A percentile compares a stretch with the other conserved stretches of the same genome.
These are phyloP conservation scores for Incurvaria masculella DNA, from an alignment of 2,888 invertebrate genomes.

Conservation along the genomic window DNA sequence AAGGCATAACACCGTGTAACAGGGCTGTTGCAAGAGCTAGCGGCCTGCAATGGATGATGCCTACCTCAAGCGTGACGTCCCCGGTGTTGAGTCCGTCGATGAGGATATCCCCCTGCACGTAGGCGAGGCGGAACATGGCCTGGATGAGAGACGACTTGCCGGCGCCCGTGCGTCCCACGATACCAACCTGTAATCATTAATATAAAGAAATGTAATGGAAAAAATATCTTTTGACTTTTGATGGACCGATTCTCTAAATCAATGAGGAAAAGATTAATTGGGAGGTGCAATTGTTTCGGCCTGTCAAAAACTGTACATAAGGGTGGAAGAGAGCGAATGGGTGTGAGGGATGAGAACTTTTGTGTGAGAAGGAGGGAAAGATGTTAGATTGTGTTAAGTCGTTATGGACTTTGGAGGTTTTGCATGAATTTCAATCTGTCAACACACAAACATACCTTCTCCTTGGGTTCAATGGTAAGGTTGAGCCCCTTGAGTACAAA, in stretches of 20 bases:
- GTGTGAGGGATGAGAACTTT: too few species aligned
- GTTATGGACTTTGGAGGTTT: too few species aligned
- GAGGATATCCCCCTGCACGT: slow-evolving; percentile 49
- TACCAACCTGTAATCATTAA: slow-evolving; percentile 58
- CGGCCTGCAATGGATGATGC: slow-evolving; percentile 23
- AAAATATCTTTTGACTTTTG: too few species aligned
- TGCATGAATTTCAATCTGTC: too few species aligned
- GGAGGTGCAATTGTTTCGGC: too few species aligned
- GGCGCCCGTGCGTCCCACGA: slow-evolving; percentile 64
- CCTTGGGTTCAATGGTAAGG: slow-evolving; percentile 43
- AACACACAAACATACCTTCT: slow-evolving; percentile 47
- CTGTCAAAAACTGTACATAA: too few species aligned
- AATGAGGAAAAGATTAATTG: too few species aligned
- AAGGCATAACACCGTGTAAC: not conserved
- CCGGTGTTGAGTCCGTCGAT: slow-evolving; percentile 55
- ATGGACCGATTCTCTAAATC: too few species aligned
- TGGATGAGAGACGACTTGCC: slow-evolving; percentile 57
- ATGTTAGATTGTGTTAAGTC: too few species aligned
- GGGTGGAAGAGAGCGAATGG: too few species aligned
- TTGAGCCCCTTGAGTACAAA: slow-evolving; percentile 54
- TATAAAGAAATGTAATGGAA: too few species aligned
- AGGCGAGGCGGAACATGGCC: slow-evolving; percentile 44
- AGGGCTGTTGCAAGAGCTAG: slow-evolving; percentile 23
- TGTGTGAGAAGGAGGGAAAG: too few species aligned
- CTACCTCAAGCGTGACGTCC: slow-evolving; percentile 37